These are phyloP conservation scores for Serilophus lunatus DNA, from an alignment of 2,113 vertebrate genomes.

Conservation along the genomic window DNA sequence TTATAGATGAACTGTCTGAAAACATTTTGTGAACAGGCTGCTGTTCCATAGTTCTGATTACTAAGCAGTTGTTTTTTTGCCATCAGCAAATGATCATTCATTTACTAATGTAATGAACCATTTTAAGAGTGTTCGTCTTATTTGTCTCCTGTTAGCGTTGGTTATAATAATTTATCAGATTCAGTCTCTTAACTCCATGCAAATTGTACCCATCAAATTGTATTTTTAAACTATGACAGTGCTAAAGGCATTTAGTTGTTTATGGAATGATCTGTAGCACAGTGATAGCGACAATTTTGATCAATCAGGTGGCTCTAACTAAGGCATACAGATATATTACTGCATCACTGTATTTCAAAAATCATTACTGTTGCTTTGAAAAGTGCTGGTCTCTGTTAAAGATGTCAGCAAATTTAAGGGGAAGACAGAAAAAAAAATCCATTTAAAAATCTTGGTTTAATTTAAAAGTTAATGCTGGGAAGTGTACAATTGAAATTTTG, in stretches of 20 bases:
- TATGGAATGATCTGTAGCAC: background rate
- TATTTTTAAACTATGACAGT: conserved; percentile 15
- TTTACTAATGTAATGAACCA: background rate
- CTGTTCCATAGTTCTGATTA: background rate
- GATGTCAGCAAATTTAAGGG: background rate
- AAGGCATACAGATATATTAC: background rate
- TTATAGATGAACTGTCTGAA: background rate
- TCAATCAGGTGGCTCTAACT: background rate
- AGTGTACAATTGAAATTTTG: background rate
- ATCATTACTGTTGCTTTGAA: background rate
- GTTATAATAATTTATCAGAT: background rate
- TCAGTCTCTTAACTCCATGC: conserved; percentile 2
- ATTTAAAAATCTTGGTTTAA: background rate
- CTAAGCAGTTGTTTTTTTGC: background rate
- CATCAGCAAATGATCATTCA: background rate
- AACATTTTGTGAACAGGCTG: background rate
- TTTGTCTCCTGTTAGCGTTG: background rate
- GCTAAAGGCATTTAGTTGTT: background rate
- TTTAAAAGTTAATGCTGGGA: background rate
- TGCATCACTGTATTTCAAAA: background rate
- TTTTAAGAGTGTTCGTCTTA: background rate
- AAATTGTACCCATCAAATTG: conserved; percentile 25
- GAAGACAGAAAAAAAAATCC: background rate
- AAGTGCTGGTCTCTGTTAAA: background rate
- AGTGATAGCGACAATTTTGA: background rate